Percentiles rank a stretch among this genome's conserved stretches.
Evolutionary conservation across 2,797 vertebrate genomes (phyloP).

Genomic region (Rallus crepitans): DNA sequence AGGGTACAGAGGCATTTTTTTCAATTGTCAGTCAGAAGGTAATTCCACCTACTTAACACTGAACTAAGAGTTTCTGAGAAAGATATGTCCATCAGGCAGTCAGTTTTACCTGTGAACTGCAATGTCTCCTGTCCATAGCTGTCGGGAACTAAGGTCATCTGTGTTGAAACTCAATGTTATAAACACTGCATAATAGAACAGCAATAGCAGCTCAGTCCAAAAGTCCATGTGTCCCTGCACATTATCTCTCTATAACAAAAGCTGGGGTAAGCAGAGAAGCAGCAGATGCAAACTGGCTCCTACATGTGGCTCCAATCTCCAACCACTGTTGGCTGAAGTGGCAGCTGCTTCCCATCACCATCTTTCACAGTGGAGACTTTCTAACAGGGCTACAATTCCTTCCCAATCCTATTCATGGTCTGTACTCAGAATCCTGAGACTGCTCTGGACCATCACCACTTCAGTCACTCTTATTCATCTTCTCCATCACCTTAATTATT

Average conservation of each 20-base stretch:
- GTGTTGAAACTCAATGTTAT: not conserved
- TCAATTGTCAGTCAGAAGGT: not conserved
- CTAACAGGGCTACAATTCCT: not conserved
- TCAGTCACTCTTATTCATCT: not conserved
- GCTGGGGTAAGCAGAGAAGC: not conserved
- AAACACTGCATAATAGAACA: not conserved
- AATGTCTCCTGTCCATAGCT: not conserved
- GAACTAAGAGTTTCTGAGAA: not conserved
- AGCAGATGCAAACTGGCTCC: not conserved
- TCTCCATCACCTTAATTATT: not conserved
- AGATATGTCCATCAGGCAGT: not conserved
- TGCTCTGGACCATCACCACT: not conserved
- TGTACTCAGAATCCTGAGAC: not conserved
- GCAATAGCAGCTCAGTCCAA: not conserved
- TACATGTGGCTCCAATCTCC: not conserved
- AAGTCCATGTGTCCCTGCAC: not conserved
- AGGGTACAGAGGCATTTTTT: not conserved
- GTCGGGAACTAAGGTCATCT: not conserved
- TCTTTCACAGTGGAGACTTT: not conserved
- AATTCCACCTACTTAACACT: not conserved
- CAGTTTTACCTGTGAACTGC: not conserved
- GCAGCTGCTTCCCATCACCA: not conserved
- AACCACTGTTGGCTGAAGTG: not conserved
- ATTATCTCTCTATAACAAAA: not conserved
- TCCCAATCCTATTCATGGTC: not conserved